Conservation (phyloP, 2,888 invertebrate species). For the Mactromeris polynyma region DNA sequence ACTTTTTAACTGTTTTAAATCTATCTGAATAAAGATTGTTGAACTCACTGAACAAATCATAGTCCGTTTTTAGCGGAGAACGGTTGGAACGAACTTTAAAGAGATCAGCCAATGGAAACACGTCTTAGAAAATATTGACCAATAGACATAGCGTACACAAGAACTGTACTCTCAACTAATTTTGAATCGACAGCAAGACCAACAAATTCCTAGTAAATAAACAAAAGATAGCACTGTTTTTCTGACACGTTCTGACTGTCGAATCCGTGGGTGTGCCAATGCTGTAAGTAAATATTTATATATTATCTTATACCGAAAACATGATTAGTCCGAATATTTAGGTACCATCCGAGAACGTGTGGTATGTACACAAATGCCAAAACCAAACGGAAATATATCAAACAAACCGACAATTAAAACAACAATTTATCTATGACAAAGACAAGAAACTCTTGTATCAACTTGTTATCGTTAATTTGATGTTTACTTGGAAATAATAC, state of each 20-base stretch:
- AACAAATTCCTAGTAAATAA: background rate
- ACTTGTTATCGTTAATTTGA: slow-evolving; percentile 17
- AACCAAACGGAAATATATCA: background rate
- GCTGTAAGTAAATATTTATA: slow-evolving; percentile 48
- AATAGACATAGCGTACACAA: too few relatives aligned
- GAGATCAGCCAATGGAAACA: too few relatives aligned
- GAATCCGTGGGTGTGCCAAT: slow-evolving; percentile 11
- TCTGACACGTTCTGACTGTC: slow-evolving; percentile 2
- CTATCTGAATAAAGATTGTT: background rate
- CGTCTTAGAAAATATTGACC: too few relatives aligned
- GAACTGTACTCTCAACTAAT: too few relatives aligned
- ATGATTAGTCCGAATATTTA: slow-evolving; percentile 40
- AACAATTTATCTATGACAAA: slow-evolving; percentile 3
- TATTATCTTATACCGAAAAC: slow-evolving; percentile 26
- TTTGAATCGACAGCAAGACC: too few relatives aligned
- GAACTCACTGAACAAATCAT: background rate
- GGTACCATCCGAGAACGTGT: slow-evolving; percentile 2
- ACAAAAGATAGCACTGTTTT: background rate
- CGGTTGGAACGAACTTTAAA: too few relatives aligned
- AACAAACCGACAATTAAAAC: background rate
- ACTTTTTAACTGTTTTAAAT: too few relatives aligned
- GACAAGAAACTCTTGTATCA: background rate
- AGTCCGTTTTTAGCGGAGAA: background rate
- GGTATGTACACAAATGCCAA: slow-evolving; percentile 13
- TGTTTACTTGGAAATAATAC: slow-evolving; percentile 2